Conservation (phyloP, 2,113 vertebrate species). For the Amia ocellicauda region DNA sequence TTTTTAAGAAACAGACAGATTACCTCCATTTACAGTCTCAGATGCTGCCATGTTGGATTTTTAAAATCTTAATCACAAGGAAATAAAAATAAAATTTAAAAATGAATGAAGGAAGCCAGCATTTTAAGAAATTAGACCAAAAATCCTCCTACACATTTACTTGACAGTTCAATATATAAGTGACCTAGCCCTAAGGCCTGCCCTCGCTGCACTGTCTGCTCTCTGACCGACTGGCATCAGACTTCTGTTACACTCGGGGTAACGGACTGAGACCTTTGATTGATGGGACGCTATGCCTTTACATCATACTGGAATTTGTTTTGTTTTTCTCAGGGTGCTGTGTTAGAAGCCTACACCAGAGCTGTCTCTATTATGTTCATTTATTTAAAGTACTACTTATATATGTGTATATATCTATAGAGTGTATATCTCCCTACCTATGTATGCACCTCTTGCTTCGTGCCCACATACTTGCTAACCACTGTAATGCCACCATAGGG, state of each 20-base stretch:
- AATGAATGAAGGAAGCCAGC: conserved; percentile 30
- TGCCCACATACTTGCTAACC: conserved; percentile 49
- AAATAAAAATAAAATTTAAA: conserved; percentile 35
- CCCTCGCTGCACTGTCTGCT: conserved; percentile 50
- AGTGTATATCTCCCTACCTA: conserved; percentile 49
- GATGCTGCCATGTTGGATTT: conserved; percentile 55
- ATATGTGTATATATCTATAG: conserved; percentile 48
- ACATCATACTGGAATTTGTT: conserved; percentile 70
- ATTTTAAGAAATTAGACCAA: conserved; percentile 51
- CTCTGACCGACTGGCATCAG: conserved; percentile 50
- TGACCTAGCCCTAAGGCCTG: conserved; percentile 46
- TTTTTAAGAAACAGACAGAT: conserved; percentile 63
- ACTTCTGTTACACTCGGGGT: conserved; percentile 39
- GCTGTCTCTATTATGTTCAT: conserved; percentile 63
- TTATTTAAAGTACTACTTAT: conserved; percentile 63
- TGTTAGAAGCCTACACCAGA: conserved; percentile 65
- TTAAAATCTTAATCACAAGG: conserved; percentile 34
- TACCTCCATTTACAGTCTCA: conserved; percentile 66
- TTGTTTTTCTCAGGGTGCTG: conserved; percentile 75
- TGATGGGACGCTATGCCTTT: conserved; percentile 69
- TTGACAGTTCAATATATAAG: conserved; percentile 40
- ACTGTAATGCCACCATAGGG: conserved; percentile 40
- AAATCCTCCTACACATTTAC: conserved; percentile 34
- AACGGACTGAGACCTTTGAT: conserved; percentile 53
- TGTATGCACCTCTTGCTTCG: conserved; percentile 56